Percentiles rank a stretch among this genome's conserved stretches.
phyloP scores from a whole-genome alignment of 2,113 vertebrate species.

The Atractosteus spatula region DNA sequence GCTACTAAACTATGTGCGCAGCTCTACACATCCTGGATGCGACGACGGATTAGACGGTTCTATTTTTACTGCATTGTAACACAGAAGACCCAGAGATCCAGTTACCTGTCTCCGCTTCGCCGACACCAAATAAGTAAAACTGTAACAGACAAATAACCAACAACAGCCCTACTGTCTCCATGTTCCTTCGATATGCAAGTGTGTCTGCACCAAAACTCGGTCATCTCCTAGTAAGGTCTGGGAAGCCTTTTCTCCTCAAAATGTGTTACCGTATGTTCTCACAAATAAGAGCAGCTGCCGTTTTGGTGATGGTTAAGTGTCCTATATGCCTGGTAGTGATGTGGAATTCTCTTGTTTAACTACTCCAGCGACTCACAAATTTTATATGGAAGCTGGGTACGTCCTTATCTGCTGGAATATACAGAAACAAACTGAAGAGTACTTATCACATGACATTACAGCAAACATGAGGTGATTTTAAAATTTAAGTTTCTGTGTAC shows the following conservation, averaged over 20 bases:
- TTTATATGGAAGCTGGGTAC: no score
- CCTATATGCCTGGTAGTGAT: no score
- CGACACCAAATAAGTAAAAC: constrained; percentile 5
- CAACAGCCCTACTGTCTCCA: background rate
- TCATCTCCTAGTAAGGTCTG: constrained; percentile 7
- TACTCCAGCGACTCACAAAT: no score
- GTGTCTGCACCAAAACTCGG: constrained; percentile 22
- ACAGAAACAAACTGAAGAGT: no score
- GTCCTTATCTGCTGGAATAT: no score
- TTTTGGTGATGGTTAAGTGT: no score
- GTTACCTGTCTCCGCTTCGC: constrained; percentile 28
- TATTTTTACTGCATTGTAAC: background rate
- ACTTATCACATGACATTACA: no score
- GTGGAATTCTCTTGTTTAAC: no score
- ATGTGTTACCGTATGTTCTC: background rate
- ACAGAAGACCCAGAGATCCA: background rate
- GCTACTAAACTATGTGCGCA: background rate
- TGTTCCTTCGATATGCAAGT: background rate
- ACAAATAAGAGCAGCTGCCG: constrained; percentile 15
- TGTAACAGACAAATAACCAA: background rate
- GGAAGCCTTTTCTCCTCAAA: background rate
- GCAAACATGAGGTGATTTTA: no score
- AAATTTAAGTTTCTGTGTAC: no score
- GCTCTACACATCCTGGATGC: no score
- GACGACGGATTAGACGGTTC: background rate